Evolutionary conservation across 2,888 invertebrate species (phyloP), one percentile per base, ranked within the genome.

Genomic region (Eremobia ochroleuca): DNA sequence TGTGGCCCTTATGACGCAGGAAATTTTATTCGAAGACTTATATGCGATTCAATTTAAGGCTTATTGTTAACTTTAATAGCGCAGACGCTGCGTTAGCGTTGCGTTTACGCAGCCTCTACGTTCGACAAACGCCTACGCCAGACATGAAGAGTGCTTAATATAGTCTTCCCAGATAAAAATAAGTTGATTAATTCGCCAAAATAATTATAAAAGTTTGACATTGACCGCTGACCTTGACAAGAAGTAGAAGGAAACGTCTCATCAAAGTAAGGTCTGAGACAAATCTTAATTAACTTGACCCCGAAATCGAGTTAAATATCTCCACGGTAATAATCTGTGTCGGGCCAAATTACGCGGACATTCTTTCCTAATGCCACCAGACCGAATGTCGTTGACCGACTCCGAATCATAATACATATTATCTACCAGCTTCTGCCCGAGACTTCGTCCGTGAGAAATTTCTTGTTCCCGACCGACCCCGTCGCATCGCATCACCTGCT

Each of bases 151-250:
- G 15, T 37, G 9, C 71, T 11, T 68, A 18, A 55, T 11, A 61
- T 67, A n/a, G 3, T 55, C 1, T 59, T 43, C 28, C 25, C 4
- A 61, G 25, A 79, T 34, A 58, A 43, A 78, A 52, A 8, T 18
- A 34, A 64, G 21, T 43, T 9, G 49, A 65, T 28, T 52, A n/a
- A 59, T 79, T 66, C 58, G 1, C 40, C 55, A 43, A 68, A 55
- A 83, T 1, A 69, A 13, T 34, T 68, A 61, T 65, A 73, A 69
- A 1, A 43, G 11, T 34, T 28, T 61, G 59, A 52, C 65, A 74
- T 80, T 85, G 81, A 69, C 73, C 59, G 55, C 25, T 40, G 76
- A 81, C 85, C 82, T 76, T 82, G 85, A 34, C 70, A 64, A 40
- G 13, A 65, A 73, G 21, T 37, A 72, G 62, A 79, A 83, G 79